These are phyloP conservation scores for Pardosa pseudoannulata DNA, from an alignment of 2,888 invertebrate species.

Conservation along the genomic window DNA sequence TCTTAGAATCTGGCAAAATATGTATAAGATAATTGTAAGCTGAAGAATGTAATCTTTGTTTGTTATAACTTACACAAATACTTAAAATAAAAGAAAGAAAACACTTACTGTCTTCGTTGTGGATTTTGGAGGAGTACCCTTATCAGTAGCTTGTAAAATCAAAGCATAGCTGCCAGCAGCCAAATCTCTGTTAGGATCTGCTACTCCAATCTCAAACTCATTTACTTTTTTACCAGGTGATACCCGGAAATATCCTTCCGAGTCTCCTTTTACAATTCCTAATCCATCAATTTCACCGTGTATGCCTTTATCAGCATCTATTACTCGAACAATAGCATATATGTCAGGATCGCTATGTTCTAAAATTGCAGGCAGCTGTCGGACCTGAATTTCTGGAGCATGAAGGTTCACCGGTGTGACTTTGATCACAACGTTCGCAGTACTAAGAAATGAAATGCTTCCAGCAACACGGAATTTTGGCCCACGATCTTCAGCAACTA, in stretches of 20 bases:
- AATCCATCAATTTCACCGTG: conserved; percentile 89
- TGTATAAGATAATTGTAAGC: no score
- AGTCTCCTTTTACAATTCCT: conserved; percentile 92
- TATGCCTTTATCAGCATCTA: conserved; percentile 88
- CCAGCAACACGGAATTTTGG: conserved; percentile 79
- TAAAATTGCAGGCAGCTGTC: conserved; percentile 86
- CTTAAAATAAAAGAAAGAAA: background rate
- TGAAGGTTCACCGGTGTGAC: conserved; percentile 86
- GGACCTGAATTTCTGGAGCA: conserved; percentile 89
- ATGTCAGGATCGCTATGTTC: conserved; percentile 85
- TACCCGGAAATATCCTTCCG: conserved; percentile 91
- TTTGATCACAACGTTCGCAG: conserved; percentile 83
- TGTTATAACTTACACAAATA: no score
- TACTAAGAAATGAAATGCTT: conserved; percentile 39
- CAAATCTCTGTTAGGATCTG: conserved; percentile 88
- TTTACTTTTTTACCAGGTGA: conserved; percentile 80
- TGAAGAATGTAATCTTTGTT: no score
- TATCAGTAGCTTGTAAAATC: conserved; percentile 89
- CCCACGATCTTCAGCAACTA: conserved; percentile 91
- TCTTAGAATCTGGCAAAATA: no score
- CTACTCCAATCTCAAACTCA: conserved; percentile 85
- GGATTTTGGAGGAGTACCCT: conserved; percentile 86
- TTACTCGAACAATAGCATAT: conserved; percentile 91
- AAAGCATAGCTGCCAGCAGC: conserved; percentile 90
- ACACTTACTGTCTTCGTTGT: conserved; percentile 82